Base-by-base conservation (phyloP, 1,140 invertebrate species). In the Euglossa dilemma region DNA sequence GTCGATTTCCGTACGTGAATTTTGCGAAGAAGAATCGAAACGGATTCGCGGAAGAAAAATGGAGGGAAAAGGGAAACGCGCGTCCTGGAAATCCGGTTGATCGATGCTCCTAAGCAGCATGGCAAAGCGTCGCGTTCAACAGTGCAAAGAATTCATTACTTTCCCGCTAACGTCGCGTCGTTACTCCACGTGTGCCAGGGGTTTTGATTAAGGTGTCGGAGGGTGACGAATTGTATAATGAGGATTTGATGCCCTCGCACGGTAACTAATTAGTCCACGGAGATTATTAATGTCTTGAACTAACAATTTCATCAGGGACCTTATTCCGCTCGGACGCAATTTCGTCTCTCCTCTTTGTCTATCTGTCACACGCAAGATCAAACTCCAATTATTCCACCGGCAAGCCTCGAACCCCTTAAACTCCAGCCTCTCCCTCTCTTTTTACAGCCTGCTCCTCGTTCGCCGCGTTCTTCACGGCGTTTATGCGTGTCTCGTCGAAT, bases 151-250 rank as follows among this genome's bases (percentile, higher is more conserved):
- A 79, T 79, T 79, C 77, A 79, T 70, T 57, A 52, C 67, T 79
- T 67, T 71, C 54, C 43, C 77, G 77, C 77, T 70, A 71, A 79
- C 59, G 66, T 76, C 47, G 28, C 72, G 52, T 70, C 74, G 75
- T 83, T 77, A 71, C 52, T 84, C 73, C 81, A 63, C 69, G 85
- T 72, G 72, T 75, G 76, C 71, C 64, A 61, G 45, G 2, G 80
- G 82, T 87, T 90, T 90, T 87, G 88, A 90, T 90, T 90, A 90
- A 90, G 88, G 83, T 77, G 88, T 89, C 85, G 89, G 88, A 90
- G 88, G 88, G 83, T 90, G 86, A 90, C 88, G 88, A 90, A 90
- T 90, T 90, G 88, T 86, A 63, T 90, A 90, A 90, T 90, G 88
- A 86, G 88, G 86, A 90, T 89, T 90, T 90, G 88, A 90, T 90